A percentile compares a stretch with the other conserved stretches of the same genome.
These are phyloP conservation scores for Tethya wilhelma DNA, from an alignment of 37 sponge, comb jelly and placozoan genomes.

Conservation along the genomic window DNA sequence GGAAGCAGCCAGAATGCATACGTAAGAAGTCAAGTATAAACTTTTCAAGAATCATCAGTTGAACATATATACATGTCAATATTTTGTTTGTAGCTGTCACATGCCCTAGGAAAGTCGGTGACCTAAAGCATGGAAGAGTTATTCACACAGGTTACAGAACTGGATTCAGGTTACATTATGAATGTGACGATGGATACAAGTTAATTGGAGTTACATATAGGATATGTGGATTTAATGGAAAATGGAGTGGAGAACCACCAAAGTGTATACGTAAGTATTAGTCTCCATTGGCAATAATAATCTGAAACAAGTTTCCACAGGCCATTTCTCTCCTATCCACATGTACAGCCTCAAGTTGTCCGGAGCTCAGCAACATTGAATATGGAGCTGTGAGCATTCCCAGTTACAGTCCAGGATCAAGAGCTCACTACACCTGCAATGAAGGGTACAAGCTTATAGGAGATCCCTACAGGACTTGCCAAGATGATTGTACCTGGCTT, in stretches of 20 bases:
- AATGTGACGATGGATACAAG: not conserved
- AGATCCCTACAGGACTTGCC: conserved; percentile 23
- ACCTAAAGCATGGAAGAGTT: not conserved
- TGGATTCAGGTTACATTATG: not conserved
- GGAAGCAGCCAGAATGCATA: conserved; percentile 30
- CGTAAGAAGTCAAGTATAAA: not conserved
- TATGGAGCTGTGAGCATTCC: conserved; percentile 39
- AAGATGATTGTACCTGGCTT: conserved; percentile 61
- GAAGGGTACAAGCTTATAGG: conserved; percentile 59
- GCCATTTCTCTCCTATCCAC: no score
- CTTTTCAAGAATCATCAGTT: not conserved
- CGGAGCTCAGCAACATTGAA: no score
- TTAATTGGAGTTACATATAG: not conserved
- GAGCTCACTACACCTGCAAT: conserved; percentile 55
- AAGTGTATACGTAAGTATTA: conserved; percentile 29
- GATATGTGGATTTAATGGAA: not conserved
- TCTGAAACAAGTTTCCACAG: no score
- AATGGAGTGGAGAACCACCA: conserved; percentile 11
- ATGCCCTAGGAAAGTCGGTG: not conserved
- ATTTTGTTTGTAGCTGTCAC: not conserved
- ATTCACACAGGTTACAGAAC: not conserved
- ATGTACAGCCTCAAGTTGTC: no score
- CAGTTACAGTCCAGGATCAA: conserved; percentile 28
- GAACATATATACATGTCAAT: not conserved
- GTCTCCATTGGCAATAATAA: not conserved